Evolutionary conservation across 2,888 invertebrate species (phyloP).

Genomic region (Anarsia innoxiella): DNA sequence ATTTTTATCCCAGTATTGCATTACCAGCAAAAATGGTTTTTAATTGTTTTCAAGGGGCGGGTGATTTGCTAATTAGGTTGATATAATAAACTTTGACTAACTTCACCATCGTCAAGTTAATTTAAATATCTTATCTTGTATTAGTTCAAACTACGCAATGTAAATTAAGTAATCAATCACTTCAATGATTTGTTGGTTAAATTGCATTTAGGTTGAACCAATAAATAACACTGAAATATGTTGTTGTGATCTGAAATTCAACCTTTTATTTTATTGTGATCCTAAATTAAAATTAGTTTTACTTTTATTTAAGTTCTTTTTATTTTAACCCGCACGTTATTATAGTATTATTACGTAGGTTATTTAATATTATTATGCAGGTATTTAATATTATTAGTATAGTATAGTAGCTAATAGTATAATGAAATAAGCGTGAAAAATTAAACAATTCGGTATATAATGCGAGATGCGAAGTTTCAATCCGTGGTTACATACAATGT

Average conservation of each 20-base stretch:
- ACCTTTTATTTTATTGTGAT: slow-evolving; percentile 55
- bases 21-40: slow-evolving; percentile 6
- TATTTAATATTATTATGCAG: too few species aligned
- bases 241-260: slow-evolving; percentile 39
- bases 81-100: slow-evolving; percentile 8
- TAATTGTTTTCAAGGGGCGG: slow-evolving; percentile 5
- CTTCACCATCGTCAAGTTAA: slow-evolving; percentile 2
- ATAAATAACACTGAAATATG: slow-evolving; percentile 18
- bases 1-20: slow-evolving; percentile 10
- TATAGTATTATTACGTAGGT: too few species aligned
- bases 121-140: too few species aligned
- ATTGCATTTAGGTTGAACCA: slow-evolving; percentile 18
- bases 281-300: slow-evolving; percentile 68
- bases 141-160: too few species aligned
- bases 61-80: slow-evolving; percentile 7
- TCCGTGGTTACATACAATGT: too few species aligned
- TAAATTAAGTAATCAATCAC: too few species aligned
- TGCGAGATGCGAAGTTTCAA: too few species aligned
- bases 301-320: slow-evolving; percentile 40
- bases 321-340: too few species aligned
- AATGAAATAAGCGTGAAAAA: too few species aligned
- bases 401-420: too few species aligned
- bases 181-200: slow-evolving; percentile 18
- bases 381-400: too few species aligned
- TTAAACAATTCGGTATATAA: too few species aligned